Percentiles rank a stretch among this genome's conserved stretches.
phyloP scores from a whole-genome alignment of 2,797 vertebrate species.

The Apodemus agrarius region DNA sequence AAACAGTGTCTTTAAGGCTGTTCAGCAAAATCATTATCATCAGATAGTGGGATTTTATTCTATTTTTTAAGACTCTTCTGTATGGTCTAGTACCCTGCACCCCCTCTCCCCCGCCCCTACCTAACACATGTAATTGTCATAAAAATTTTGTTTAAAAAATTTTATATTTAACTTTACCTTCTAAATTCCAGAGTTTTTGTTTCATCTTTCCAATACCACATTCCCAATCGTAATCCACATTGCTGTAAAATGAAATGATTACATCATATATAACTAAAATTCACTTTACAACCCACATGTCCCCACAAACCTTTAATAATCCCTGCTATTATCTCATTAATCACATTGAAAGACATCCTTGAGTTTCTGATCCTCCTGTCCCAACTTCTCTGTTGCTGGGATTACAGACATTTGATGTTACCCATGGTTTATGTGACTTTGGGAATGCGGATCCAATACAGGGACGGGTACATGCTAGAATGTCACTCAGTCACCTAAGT shows the following conservation, averaged over 20 bases:
- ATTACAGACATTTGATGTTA: neutral
- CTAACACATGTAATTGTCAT: constrained; percentile 10
- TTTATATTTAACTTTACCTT: constrained; percentile 79
- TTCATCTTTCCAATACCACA: constrained; percentile 86
- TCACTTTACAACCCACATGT: neutral
- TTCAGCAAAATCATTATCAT: neutral
- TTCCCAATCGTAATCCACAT: constrained; percentile 66
- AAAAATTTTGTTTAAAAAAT: constrained; percentile 15
- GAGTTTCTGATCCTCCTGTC: neutral
- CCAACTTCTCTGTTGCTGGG: neutral
- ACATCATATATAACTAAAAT: constrained; percentile 60
- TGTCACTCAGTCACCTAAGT: neutral
- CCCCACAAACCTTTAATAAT: constrained; percentile 31
- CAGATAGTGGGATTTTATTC: neutral
- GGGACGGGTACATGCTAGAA: too few relatives aligned
- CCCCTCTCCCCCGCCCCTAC: neutral
- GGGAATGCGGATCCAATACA: neutral
- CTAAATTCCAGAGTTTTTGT: constrained; percentile 84
- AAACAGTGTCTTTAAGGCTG: neutral
- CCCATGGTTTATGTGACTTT: neutral
- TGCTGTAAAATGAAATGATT: constrained; percentile 79
- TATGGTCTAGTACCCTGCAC: constrained; percentile 25
- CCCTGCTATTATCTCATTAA: neutral
- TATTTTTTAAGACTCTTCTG: constrained; percentile 14
- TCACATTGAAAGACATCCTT: neutral